A percentile compares a stretch with the other conserved stretches of the same genome.
These are phyloP conservation scores for Drosophila neocordata DNA, from an alignment of 1,140 invertebrate genomes.

Conservation along the genomic window DNA sequence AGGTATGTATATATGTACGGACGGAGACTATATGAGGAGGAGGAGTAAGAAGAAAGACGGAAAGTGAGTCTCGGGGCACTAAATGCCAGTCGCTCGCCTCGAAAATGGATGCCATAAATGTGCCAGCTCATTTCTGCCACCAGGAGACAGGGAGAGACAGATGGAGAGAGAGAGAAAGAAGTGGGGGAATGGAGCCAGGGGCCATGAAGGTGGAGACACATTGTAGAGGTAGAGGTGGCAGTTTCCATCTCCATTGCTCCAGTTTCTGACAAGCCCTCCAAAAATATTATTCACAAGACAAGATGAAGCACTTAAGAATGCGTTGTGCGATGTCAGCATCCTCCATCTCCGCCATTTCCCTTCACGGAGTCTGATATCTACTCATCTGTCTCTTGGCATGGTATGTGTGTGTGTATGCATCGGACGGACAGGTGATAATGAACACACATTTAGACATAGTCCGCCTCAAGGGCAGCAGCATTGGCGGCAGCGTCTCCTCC, in stretches of 20 bases:
- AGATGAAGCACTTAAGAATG: conserved; percentile 77
- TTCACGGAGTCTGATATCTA: conserved; percentile 48
- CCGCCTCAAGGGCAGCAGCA: conserved; percentile 7
- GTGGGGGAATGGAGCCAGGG: not conserved
- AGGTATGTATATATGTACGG: conserved; percentile 59
- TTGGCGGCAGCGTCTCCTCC: conserved; percentile 8
- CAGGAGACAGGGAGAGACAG: not conserved
- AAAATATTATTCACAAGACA: conserved; percentile 73
- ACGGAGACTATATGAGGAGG: conserved; percentile 16
- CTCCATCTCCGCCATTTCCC: conserved; percentile 9
- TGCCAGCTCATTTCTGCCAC: conserved; percentile 68
- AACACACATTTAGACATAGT: conserved; percentile 58
- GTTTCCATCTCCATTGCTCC: conserved; percentile 37
- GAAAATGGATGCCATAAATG: conserved; percentile 77
- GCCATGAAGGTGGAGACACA: conserved; percentile 17
- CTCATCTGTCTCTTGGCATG: conserved; percentile 13
- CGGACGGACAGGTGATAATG: conserved; percentile 73
- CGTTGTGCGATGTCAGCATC: conserved; percentile 69
- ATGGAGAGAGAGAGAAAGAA: too few relatives aligned
- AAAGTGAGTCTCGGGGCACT: conserved; percentile 29
- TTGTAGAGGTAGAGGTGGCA: conserved; percentile 54
- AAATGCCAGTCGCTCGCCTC: conserved; percentile 62
- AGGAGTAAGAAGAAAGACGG: conserved; percentile 6
- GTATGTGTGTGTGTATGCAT: conserved; percentile 1
- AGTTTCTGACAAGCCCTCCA: conserved; percentile 39